Base-by-base conservation (phyloP, 2,113 vertebrate species). In the Ceyx margarethae region DNA sequence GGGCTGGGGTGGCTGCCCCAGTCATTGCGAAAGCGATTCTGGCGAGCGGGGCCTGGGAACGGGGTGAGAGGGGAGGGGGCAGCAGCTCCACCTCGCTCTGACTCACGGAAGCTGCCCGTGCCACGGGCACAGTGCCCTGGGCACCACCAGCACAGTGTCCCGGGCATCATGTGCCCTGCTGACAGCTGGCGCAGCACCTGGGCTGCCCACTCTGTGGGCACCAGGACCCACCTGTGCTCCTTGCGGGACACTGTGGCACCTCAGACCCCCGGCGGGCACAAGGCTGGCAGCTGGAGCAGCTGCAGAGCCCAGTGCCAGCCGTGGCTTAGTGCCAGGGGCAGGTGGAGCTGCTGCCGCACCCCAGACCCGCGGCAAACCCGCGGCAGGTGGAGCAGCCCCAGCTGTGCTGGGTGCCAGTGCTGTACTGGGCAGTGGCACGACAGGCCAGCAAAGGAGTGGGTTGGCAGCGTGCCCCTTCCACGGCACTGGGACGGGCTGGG, bases 11-110 rank as follows among this genome's bases (percentile, higher is more conserved):
- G 48, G 66, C 87, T 51, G 83, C 87, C 65, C 20, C 91, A 92
- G 69, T 88, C 94, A 92, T 95, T 95, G 94, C 13, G 62, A 95
- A 96, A 96, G 77, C 5, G 43, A 67, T 58, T 67, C 86, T 90
- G 65, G 83, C 9, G 60, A 76, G 67, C 29, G 5, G 72, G 85
- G 80, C 85, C 88, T 93, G 94, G 91, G 94, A 95, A 95, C 10
- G 0, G 62, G 72, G 58, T 1, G 6, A 23, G 74, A 0, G 3
- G n/a, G 57, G 45, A 91, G 50, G 65, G 83, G 90, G 81, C 92
- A 84, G 90, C 66, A 5, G 62, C 90, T 65, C 76, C 76, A 56
- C 85, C 88, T 79, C 33, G 9, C 64, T 61, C 21, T 93, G 76
- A 81, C 46, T 74, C 85, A 87, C 25, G 2, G 80, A 67, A 51